Evolutionary conservation across 1,140 invertebrate genomes (phyloP), one percentile per base, ranked within the genome.

Genomic region (Pararge aegeria): DNA sequence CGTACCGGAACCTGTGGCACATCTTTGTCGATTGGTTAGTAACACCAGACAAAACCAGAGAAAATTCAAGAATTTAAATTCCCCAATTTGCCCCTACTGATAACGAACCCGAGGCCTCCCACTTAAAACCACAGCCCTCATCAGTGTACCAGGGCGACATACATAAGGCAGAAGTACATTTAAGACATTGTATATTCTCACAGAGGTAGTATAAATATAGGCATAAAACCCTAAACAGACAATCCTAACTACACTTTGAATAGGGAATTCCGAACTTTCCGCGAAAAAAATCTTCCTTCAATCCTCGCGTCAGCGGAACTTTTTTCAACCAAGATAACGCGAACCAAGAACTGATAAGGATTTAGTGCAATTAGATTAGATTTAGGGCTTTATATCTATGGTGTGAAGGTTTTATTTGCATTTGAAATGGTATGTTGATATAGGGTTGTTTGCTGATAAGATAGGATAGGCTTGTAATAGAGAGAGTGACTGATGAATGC

Each of bases 401-500:
- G 0, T 4, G 15, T 67, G 72, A 71, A 54, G 62, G 27, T 27
- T 10, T 27, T 16, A 5, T 55, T 44, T 38, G 21, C 51, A 54
- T 18, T 55, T 29, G 37, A 34, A 5, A 9, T 40, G 27, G 18
- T 53, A 34, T 53, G 40, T 58, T 44, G 62, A 63, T 59, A 49
- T 64, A 66, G 64, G 64, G 64, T 61, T 69, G 67, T 74, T 75
- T 75, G 73, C 67, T 42, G 75, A 75, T 73, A 70, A 21, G 40
- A 55, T 69, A 76, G 57, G 40, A 55, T 69, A 76, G 57, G 63
- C 56, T 64, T 62, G 77, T 78, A 83, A 83, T 83, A 78, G 73
- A 67, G 70, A 73, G 69, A 68, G 77, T 83, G 80, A 83, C 65
- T 78, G 75, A 83, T 81, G 80, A 77, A 74, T 70, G 65, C 49